Conservation (phyloP, 2,888 invertebrate genomes). For the Biston betularia region DNA sequence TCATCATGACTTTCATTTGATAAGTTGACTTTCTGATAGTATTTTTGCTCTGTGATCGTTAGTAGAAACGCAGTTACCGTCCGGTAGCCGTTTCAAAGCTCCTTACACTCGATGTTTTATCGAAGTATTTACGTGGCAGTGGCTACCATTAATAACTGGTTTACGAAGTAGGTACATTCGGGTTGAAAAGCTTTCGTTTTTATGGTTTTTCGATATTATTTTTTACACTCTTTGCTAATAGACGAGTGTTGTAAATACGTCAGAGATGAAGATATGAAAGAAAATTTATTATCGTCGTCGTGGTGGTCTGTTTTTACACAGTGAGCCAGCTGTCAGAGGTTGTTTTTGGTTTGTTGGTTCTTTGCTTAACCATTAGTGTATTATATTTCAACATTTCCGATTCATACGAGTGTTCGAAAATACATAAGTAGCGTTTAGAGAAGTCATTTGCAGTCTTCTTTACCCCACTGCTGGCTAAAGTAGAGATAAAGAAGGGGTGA, state of each 20-base stretch:
- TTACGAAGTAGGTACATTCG: slow-evolving; percentile 38
- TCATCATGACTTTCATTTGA: no score
- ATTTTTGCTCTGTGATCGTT: neutral
- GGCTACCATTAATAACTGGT: slow-evolving; percentile 44
- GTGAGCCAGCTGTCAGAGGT: no score
- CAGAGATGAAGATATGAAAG: neutral
- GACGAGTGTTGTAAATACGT: neutral
- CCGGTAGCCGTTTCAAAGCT: slow-evolving; percentile 21
- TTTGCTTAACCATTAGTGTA: no score
- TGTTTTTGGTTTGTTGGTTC: no score
- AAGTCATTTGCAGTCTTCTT: no score
- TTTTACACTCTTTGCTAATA: neutral
- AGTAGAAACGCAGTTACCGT: slow-evolving; percentile 1
- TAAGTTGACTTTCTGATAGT: neutral
- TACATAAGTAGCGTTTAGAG: no score
- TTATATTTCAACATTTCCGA: no score
- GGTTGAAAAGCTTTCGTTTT: slow-evolving; percentile 5
- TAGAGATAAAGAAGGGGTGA: no score
- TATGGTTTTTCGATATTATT: slow-evolving; percentile 1
- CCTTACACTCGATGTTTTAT: slow-evolving; percentile 43
- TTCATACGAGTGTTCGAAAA: no score
- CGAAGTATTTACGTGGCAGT: slow-evolving; percentile 35
- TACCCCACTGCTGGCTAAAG: no score
- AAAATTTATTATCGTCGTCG: no score
- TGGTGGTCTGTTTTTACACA: no score